Conservation (phyloP, 2,888 invertebrate species). For the Trachelus tabidus region DNA sequence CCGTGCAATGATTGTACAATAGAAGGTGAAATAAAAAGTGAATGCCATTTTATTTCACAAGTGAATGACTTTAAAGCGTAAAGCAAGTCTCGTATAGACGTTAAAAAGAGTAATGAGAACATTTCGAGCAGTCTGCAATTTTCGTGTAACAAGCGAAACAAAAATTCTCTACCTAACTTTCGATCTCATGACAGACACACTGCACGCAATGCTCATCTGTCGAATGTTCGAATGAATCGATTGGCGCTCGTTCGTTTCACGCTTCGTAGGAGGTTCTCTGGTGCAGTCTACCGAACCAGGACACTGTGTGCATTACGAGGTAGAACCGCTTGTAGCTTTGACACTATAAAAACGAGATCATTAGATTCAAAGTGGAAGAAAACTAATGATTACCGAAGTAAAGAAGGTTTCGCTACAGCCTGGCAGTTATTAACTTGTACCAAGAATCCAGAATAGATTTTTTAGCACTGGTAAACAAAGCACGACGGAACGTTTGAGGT, state of each 20-base stretch:
- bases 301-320: background rate
- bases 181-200: background rate
- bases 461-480: conserved; percentile 8
- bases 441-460: background rate
- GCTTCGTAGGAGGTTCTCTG: background rate
- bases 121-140: background rate
- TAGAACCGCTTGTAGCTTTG: background rate
- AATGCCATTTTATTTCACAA: background rate
- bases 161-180: background rate
- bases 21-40: background rate
- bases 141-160: background rate
- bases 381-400: background rate
- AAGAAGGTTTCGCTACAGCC: background rate
- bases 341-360: background rate
- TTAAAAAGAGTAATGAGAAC: background rate
- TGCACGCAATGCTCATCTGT: background rate
- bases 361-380: background rate
- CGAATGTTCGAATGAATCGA: background rate
- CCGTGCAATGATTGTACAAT: background rate
- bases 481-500: conserved; percentile 13
- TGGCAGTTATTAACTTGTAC: background rate
- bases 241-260: background rate
- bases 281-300: background rate
- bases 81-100: background rate
- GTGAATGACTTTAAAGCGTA: background rate